Percentiles rank a stretch among this genome's conserved stretches.
Evolutionary conservation across 1,140 invertebrate genomes (phyloP).

Genomic region (Ditylenchus dipsaci): DNA sequence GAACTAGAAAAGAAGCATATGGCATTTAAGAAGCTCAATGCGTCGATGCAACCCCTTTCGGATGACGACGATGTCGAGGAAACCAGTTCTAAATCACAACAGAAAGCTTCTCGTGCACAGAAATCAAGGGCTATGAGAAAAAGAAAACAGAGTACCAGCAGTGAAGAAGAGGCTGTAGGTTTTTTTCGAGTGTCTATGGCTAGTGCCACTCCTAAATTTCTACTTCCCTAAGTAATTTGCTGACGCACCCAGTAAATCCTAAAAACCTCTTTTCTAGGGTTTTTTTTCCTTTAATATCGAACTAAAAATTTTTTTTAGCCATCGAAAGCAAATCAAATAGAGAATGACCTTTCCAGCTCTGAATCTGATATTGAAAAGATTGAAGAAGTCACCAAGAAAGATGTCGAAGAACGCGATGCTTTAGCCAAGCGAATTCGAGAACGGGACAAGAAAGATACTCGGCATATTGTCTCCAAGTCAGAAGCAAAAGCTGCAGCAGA

Average conservation of each 20-base stretch:
- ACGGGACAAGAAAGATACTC: constrained; percentile 80
- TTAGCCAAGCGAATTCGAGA: constrained; percentile 81
- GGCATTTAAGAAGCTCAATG: constrained; percentile 1
- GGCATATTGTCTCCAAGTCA: constrained; percentile 59
- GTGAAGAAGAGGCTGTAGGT: constrained; percentile 25
- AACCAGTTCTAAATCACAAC: not conserved
- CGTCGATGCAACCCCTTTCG: not conserved
- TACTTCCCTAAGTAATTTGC: too few species aligned
- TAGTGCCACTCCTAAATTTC: too few species aligned
- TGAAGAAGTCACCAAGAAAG: constrained; percentile 68
- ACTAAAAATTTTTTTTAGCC: too few species aligned
- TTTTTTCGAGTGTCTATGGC: too few species aligned
- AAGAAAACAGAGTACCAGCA: constrained; percentile 10
- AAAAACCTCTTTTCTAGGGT: too few species aligned
- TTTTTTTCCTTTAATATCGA: too few species aligned
- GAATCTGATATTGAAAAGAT: constrained; percentile 50
- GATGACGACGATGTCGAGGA: constrained; percentile 1
- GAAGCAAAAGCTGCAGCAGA: constrained; percentile 79
- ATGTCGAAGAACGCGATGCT: constrained; percentile 86
- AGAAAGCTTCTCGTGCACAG: not conserved
- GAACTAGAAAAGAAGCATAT: not conserved
- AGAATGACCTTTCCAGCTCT: constrained; percentile 8
- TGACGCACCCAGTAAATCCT: too few species aligned
- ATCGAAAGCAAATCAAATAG: too few species aligned
- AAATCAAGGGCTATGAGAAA: constrained; percentile 7